Evolutionary conservation across 2,888 invertebrate genomes (phyloP).

Genomic region (Eupithecia exiguata): DNA sequence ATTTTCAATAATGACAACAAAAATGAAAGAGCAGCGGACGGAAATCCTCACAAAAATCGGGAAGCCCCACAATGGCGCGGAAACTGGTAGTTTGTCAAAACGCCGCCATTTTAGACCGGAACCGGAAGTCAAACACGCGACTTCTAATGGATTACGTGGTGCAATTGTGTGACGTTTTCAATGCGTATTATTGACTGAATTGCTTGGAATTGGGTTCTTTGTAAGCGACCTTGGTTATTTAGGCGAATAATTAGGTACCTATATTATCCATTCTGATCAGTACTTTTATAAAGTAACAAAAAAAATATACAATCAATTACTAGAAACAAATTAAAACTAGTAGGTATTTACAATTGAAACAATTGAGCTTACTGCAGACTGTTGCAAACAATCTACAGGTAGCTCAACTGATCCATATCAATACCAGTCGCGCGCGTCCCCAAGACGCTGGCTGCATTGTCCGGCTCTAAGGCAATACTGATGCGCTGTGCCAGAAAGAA

Average conservation of each 20-base stretch:
- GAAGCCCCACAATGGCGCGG: slow-evolving; percentile 53
- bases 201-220: slow-evolving; percentile 27
- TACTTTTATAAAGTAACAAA: too few species aligned
- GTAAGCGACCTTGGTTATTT: slow-evolving; percentile 22
- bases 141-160: slow-evolving; percentile 57
- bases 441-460: too few species aligned
- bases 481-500: too few species aligned
- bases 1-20: slow-evolving; percentile 19
- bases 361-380: too few species aligned
- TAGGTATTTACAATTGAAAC: too few species aligned
- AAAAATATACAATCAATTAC: too few species aligned
- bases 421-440: too few species aligned
- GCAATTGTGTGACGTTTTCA: slow-evolving; percentile 44
- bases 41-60: slow-evolving; percentile 53
- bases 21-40: slow-evolving; percentile 38
- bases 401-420: too few species aligned
- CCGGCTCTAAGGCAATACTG: too few species aligned
- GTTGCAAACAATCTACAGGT: too few species aligned
- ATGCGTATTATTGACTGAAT: slow-evolving; percentile 35
- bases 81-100: slow-evolving; percentile 61
- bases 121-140: slow-evolving; percentile 70
- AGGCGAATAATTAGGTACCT: not conserved
- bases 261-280: too few species aligned
- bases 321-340: too few species aligned
- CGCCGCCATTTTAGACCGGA: slow-evolving; percentile 65